Base-by-base conservation (phyloP, 2,797 vertebrate genomes). In the Thaleichthys pacificus region DNA sequence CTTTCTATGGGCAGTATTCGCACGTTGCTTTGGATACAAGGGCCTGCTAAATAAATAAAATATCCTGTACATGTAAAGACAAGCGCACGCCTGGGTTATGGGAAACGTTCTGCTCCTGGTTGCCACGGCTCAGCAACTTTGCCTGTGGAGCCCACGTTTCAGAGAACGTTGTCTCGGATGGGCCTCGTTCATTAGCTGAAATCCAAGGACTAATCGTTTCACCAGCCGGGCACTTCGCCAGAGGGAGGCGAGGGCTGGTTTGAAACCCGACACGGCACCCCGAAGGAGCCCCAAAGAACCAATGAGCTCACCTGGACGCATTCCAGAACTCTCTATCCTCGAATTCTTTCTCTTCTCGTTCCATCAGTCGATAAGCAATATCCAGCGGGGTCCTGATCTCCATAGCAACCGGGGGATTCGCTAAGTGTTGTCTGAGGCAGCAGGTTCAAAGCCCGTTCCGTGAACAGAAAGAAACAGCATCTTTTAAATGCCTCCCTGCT, bases 141-240 rank as follows among this genome's bases (percentile, higher is more conserved):
- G 75, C 66, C 54, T 70, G 77, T 80, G 78, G 76, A 84, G 78
- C 83, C 77, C 22, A 85, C 86, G 86, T 84, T 78, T 75, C 74
- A 80, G 80, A 76, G 28, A 75, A 1, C 66, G 76, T 77, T 78
- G 81, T 83, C 85, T 42, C 86, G 86, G 83, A 88, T 86, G 85
- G 71, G 80, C 82, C 80, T 86, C 77, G 85, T 80, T 89, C 85
- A 87, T 91, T 90, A 89, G 82, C 84, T 70, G 71, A 87, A 89
- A 88, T 84, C 76, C 83, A 77, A 88, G 80, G 78, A 86, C 85
- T 84, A 87, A 89, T 91, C 82, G 80, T 85, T 88, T 84, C 76
- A 81, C 79, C 8, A 12, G 38, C 38, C 11, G 38, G 85, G 85
- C 85, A 80, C 81, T 67, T 81, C 64, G 83, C 82, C 87, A 88